Evolutionary conservation across 2,888 invertebrate genomes (phyloP).

Genomic region (Tenthredo amoena): DNA sequence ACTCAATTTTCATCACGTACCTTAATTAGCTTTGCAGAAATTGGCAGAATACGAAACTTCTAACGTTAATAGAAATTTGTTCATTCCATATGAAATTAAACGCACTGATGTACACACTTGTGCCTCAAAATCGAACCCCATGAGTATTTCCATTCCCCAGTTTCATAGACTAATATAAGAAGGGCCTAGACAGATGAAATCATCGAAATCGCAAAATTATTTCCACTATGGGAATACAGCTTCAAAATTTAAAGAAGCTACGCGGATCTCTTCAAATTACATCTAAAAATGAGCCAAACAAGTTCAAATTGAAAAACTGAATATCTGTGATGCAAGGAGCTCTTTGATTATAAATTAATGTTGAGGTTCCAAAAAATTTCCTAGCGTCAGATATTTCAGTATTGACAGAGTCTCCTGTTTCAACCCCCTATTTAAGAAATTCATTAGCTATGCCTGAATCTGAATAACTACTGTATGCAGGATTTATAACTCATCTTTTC

Average conservation of each 20-base stretch:
- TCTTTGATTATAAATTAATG: no score
- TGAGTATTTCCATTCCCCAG: background rate
- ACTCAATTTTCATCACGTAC: background rate
- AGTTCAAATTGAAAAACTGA: no score
- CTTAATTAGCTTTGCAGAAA: background rate
- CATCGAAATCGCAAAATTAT: no score
- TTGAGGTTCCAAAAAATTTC: no score
- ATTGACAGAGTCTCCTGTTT: no score
- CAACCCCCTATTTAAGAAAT: background rate
- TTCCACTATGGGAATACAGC: no score
- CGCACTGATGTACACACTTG: background rate
- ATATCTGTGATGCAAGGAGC: no score
- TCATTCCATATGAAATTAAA: background rate
- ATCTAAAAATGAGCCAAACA: no score
- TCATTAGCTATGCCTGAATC: background rate
- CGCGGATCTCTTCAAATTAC: no score
- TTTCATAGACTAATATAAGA: background rate
- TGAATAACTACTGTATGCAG: background rate
- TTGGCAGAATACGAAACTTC: background rate
- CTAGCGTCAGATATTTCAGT: no score
- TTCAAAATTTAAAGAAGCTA: no score
- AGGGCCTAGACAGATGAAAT: no score
- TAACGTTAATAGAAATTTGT: background rate
- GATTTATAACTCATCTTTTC: background rate
- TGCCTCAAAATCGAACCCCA: background rate